Evolutionary conservation across 92 coral and sea anemone species (phyloP).

Genomic region (Meandrina meandrites): DNA sequence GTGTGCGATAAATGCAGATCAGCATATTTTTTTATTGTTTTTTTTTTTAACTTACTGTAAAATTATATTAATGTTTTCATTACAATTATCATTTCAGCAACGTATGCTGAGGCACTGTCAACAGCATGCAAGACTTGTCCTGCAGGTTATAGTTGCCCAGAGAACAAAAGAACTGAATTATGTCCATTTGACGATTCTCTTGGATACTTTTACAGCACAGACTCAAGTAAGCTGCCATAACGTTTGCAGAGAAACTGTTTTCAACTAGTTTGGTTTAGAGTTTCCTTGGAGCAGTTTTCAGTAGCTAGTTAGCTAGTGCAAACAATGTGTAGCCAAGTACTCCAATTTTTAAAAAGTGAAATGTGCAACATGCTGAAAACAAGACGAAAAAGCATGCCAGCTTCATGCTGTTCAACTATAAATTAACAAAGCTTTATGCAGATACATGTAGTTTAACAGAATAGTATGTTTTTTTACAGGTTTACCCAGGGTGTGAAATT

Average conservation of each 20-base stretch:
- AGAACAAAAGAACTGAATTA: conserved; percentile 75
- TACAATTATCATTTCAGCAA: conserved; percentile 46
- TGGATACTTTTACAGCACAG: conserved; percentile 90
- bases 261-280: background rate
- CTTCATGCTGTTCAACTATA: too few species aligned
- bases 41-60: too few species aligned
- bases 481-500: too few species aligned
- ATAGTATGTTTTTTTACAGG: too few species aligned
- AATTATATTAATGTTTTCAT: background rate
- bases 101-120: conserved; percentile 81
- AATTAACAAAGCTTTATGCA: too few species aligned
- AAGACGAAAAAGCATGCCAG: too few species aligned
- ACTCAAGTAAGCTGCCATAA: conserved; percentile 69
- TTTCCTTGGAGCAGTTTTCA: background rate
- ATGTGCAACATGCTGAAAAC: background rate
- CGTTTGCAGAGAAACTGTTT: background rate
- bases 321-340: background rate
- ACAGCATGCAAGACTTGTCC: conserved; percentile 86
- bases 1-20: too few species aligned
- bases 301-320: background rate
- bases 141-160: conserved; percentile 92
- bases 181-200: conserved; percentile 81
- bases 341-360: background rate
- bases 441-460: too few species aligned
- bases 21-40: too few species aligned